Evolutionary conservation across 2,888 invertebrate genomes (phyloP).

Genomic region (Blomia tropicalis): DNA sequence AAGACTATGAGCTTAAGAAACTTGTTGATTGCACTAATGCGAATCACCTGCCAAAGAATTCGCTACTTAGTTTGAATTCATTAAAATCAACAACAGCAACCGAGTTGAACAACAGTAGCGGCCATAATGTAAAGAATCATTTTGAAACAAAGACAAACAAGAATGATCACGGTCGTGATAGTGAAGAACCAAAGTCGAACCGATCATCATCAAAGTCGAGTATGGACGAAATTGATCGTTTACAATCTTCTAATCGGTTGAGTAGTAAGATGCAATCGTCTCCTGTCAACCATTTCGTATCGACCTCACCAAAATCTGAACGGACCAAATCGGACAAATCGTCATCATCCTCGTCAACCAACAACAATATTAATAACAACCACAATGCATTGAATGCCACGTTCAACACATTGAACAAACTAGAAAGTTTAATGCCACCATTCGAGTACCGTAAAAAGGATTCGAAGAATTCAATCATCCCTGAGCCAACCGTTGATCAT

Average conservation of each 20-base stretch:
- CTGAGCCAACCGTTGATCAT: background rate
- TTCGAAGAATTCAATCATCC: background rate
- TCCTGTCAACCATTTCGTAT: background rate
- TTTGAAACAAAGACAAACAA: background rate
- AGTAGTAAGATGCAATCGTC: background rate
- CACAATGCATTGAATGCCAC: background rate
- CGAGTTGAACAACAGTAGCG: background rate
- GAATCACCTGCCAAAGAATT: background rate
- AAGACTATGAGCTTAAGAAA: constrained; percentile 5
- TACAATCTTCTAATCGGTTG: background rate
- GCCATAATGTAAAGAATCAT: background rate
- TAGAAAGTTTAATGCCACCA: constrained; percentile 6
- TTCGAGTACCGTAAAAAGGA: constrained; percentile 6
- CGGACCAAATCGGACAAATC: background rate
- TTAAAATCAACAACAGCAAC: background rate
- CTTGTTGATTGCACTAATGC: background rate
- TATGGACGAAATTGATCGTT: background rate
- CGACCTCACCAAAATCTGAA: background rate
- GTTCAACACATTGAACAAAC: background rate
- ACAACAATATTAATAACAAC: too few relatives aligned
- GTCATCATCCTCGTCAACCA: too few relatives aligned
- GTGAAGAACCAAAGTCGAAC: background rate
- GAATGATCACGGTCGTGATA: background rate
- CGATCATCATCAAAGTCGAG: background rate
- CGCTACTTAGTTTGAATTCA: background rate